phyloP scores from a whole-genome alignment of 2,888 invertebrate genomes.

The Lordiphosa andalusiaca region DNA sequence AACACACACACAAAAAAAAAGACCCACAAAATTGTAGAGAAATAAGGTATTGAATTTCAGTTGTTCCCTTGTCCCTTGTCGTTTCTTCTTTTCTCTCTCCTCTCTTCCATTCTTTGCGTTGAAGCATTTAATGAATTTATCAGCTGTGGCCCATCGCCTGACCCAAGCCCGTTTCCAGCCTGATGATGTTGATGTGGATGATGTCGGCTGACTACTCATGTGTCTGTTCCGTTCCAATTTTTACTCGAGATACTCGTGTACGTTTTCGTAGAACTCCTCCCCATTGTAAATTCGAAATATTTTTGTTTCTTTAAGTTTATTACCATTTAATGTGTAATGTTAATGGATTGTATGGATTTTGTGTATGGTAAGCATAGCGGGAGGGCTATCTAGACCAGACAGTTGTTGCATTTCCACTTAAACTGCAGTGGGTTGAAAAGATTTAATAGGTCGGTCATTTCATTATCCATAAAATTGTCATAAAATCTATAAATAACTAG shows the following conservation, averaged over 20 bases:
- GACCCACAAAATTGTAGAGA: conserved; percentile 12
- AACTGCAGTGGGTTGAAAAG: conserved; percentile 1
- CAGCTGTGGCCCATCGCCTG: conserved; percentile 62
- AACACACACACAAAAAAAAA: conserved; percentile 2
- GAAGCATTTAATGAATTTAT: conserved; percentile 68
- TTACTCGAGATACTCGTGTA: conserved; percentile 2
- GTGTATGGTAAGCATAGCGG: not conserved
- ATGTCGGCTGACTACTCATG: conserved; percentile 6
- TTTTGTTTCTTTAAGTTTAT: conserved; percentile 1
- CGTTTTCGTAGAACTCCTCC: conserved; percentile 13
- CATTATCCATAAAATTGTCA: not conserved
- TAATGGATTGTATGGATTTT: conserved; percentile 5
- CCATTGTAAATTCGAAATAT: conserved; percentile 13
- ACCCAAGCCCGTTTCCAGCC: conserved; percentile 4
- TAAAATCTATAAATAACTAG: no score
- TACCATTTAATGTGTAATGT: conserved; percentile 11
- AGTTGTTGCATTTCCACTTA: conserved; percentile 5
- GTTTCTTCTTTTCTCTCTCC: conserved; percentile 4
- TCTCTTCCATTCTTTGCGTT: conserved; percentile 14
- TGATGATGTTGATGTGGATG: conserved; percentile 1
- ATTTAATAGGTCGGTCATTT: conserved; percentile 5
- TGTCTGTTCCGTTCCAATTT: conserved; percentile 11
- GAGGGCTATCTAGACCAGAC: conserved; percentile 5
- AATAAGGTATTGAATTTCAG: conserved; percentile 58
- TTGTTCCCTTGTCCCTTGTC: conserved; percentile 11